Conservation (phyloP, 1,140 invertebrate genomes). For the Nephila pilipes region DNA sequence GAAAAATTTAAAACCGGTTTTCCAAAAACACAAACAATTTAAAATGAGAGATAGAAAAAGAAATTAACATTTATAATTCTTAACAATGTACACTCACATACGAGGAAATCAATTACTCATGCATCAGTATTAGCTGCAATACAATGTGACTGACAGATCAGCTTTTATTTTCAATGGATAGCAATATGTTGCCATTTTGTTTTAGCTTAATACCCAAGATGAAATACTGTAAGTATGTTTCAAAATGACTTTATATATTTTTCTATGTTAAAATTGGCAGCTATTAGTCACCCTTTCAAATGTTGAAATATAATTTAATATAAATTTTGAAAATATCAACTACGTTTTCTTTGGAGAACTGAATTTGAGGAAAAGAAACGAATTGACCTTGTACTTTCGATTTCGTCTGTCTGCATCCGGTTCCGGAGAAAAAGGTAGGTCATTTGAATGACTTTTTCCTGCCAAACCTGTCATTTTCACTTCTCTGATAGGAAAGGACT, state of each 20-base stretch:
- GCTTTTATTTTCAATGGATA: background rate
- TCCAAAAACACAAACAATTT: background rate
- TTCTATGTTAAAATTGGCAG: background rate
- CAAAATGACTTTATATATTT: background rate
- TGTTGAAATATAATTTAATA: background rate
- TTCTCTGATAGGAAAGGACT: background rate
- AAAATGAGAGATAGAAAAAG: background rate
- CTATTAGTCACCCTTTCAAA: background rate
- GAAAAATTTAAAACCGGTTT: background rate
- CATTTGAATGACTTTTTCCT: constrained; percentile 67
- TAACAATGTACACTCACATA: background rate
- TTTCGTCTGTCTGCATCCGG: constrained; percentile 15
- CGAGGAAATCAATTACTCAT: background rate
- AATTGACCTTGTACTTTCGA: constrained; percentile 18
- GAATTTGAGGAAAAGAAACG: constrained; percentile 18
- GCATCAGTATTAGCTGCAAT: background rate
- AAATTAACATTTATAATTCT: background rate
- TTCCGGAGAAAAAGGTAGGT: constrained; percentile 56
- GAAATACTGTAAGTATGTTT: background rate
- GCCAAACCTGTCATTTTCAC: background rate
- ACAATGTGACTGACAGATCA: background rate
- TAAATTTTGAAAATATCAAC: background rate
- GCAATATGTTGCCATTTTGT: background rate
- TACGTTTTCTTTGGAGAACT: background rate
- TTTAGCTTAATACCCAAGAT: background rate